A percentile compares a stretch with the other conserved stretches of the same genome.
Conservation (phyloP, 2,113 vertebrate genomes). For the Platysternon megacephalum region DNA sequence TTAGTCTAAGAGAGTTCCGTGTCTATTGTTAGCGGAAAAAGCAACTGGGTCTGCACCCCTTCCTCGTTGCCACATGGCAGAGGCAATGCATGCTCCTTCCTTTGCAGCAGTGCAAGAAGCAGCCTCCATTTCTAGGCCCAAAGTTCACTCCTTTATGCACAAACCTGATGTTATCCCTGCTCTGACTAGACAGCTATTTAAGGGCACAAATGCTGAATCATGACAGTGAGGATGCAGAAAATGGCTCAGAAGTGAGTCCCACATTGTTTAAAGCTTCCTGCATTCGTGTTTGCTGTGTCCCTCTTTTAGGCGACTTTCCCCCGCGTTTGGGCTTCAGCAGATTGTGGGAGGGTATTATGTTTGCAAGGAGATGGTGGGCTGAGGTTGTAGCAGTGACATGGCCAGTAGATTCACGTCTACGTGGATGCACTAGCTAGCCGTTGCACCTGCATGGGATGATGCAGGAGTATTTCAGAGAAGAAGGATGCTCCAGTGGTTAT, state of each 20-base stretch:
- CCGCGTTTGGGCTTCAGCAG: not conserved
- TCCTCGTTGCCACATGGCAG: not conserved
- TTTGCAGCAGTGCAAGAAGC: not conserved
- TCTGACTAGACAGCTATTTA: not conserved
- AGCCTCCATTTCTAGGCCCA: not conserved
- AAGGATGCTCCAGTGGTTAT: not conserved
- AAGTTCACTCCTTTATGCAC: not conserved
- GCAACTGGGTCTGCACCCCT: not conserved
- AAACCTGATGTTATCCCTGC: not conserved
- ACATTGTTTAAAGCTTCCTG: not conserved
- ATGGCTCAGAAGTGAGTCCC: not conserved
- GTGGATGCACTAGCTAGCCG: not conserved
- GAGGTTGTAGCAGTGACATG: not conserved
- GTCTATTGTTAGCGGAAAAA: not conserved
- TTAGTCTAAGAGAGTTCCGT: not conserved
- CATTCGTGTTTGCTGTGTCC: not conserved
- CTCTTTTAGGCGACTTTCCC: not conserved
- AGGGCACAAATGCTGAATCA: not conserved
- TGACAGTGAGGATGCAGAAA: constrained; percentile 23
- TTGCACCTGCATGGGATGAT: not conserved
- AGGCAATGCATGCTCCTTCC: not conserved
- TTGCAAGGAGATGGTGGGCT: not conserved
- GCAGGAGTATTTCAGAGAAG: not conserved
- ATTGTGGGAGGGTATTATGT: not conserved
- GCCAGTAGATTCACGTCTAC: not conserved